These are phyloP conservation scores for Pterophyllum scalare DNA, from an alignment of 2,113 vertebrate genomes.

Conservation along the genomic window DNA sequence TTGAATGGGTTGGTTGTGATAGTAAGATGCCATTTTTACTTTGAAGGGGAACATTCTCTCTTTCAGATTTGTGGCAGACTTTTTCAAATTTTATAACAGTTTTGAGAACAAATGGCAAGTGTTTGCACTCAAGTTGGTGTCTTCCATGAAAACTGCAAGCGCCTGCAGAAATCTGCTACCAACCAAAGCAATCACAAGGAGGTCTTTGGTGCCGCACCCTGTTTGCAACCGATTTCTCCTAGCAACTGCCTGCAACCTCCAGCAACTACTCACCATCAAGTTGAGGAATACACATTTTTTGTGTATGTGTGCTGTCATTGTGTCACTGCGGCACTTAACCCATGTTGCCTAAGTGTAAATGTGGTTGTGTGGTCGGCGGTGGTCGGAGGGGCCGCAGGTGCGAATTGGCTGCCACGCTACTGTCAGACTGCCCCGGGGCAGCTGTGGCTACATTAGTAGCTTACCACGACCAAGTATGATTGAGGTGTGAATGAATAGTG, in stretches of 20 bases:
- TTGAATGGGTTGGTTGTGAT: not conserved
- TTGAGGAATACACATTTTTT: not conserved
- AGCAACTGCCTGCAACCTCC: not conserved
- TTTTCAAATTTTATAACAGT: not conserved
- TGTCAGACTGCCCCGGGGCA: too few relatives aligned
- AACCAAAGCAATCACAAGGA: not conserved
- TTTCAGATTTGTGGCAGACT: not conserved
- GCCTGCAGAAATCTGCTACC: not conserved
- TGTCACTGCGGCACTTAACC: too few relatives aligned
- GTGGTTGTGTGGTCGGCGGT: too few relatives aligned
- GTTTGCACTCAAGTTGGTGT: not conserved
- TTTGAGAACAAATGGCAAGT: not conserved
- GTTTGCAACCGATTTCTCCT: not conserved
- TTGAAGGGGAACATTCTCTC: not conserved
- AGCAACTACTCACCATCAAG: not conserved
- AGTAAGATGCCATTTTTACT: not conserved
- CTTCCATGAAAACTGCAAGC: not conserved
- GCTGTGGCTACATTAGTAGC: too few relatives aligned
- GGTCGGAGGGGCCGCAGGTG: too few relatives aligned
- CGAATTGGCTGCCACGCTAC: too few relatives aligned
- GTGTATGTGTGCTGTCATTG: too few relatives aligned
- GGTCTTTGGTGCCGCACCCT: not conserved
- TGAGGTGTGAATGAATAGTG: too few relatives aligned
- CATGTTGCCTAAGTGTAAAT: too few relatives aligned
- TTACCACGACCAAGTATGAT: too few relatives aligned